Percentiles rank a stretch among this genome's conserved stretches.
Evolutionary conservation across 2,888 invertebrate genomes (phyloP).

Genomic region (Ashinkailepas kermadecensis): DNA sequence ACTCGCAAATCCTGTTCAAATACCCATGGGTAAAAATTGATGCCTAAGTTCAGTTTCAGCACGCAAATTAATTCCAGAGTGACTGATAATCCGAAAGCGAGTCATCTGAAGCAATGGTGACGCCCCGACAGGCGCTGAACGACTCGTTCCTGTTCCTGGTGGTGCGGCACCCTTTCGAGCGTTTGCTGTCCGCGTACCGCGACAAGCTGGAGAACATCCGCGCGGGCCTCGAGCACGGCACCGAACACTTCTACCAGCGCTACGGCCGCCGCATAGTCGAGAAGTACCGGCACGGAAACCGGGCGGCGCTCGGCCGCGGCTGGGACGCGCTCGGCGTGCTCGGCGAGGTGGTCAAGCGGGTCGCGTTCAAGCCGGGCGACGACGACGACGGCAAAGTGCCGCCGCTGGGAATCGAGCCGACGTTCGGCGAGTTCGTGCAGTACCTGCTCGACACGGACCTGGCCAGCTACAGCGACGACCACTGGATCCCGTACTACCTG

Average conservation of each 20-base stretch:
- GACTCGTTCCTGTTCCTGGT: conserved; percentile 54
- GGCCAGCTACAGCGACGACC: conserved; percentile 45
- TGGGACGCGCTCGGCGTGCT: neutral
- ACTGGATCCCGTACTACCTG: conserved; percentile 52
- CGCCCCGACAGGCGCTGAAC: conserved; percentile 48
- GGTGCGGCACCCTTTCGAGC: conserved; percentile 53
- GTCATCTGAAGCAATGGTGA: neutral
- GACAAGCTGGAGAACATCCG: conserved; percentile 53
- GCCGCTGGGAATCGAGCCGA: conserved; percentile 14
- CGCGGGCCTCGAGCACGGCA: conserved; percentile 45
- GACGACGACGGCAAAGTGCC: neutral
- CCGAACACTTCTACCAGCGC: conserved; percentile 47
- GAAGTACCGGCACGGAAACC: conserved; percentile 42
- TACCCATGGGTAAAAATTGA: too few species aligned
- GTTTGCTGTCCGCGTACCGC: conserved; percentile 52
- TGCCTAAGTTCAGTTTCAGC: too few species aligned
- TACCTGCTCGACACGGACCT: conserved; percentile 25
- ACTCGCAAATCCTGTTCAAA: too few species aligned
- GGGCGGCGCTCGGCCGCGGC: neutral
- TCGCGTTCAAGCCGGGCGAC: neutral
- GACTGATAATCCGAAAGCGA: too few species aligned
- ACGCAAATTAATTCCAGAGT: too few species aligned
- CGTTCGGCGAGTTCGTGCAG: conserved; percentile 14
- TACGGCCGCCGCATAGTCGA: conserved; percentile 47
- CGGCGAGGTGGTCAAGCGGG: conserved; percentile 1